phyloP scores from a whole-genome alignment of 2,888 invertebrate genomes.

The Camponotus fellah region DNA sequence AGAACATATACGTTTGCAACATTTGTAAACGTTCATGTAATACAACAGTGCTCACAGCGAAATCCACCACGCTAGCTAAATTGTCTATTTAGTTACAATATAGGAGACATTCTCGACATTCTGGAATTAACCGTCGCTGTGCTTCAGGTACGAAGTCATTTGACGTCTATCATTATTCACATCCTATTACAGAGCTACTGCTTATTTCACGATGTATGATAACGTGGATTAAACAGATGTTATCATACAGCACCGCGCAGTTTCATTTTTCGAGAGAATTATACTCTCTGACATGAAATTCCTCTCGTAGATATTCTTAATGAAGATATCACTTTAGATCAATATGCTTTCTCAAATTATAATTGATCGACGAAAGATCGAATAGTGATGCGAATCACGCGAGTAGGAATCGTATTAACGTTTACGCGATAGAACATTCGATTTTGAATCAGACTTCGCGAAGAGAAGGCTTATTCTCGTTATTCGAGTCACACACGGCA shows the following conservation, averaged over 20 bases:
- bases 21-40: conserved; percentile 18
- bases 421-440: conserved; percentile 72
- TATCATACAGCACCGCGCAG: neutral
- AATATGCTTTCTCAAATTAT: neutral
- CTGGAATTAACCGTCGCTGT: conserved; percentile 25
- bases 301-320: neutral
- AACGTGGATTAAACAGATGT: conserved; percentile 32
- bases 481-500: conserved; percentile 81
- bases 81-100: conserved; percentile 48
- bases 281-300: neutral
- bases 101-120: conserved; percentile 35
- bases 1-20: neutral
- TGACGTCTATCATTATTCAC: conserved; percentile 51
- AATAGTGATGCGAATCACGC: conserved; percentile 58
- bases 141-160: conserved; percentile 43
- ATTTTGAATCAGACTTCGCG: conserved; percentile 66
- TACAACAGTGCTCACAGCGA: conserved; percentile 7
- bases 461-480: conserved; percentile 75
- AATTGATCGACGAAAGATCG: conserved; percentile 3
- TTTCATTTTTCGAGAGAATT: conserved; percentile 7
- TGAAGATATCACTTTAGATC: neutral
- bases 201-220: conserved; percentile 22
- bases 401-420: conserved; percentile 75
- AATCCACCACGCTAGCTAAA: conserved; percentile 6
- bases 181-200: conserved; percentile 31